These are phyloP conservation scores for Garra rufa DNA, from an alignment of 2,113 vertebrate species.

Conservation along the genomic window DNA sequence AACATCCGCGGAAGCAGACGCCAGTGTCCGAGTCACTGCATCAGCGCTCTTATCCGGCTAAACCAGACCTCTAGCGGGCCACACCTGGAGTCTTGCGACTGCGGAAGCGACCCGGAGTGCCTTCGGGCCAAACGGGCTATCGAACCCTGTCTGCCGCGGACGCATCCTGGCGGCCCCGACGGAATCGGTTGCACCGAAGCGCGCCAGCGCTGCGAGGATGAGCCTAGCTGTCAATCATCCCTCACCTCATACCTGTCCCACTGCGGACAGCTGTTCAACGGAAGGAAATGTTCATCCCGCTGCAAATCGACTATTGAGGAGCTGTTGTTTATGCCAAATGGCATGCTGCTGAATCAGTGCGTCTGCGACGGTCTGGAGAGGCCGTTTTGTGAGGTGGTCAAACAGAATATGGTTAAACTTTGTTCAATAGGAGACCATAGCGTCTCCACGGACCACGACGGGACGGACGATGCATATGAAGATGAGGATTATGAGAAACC, in stretches of 20 bases:
- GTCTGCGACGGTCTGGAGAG: constrained; percentile 81
- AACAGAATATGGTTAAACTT: constrained; percentile 81
- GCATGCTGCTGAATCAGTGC: constrained; percentile 76
- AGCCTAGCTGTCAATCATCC: constrained; percentile 71
- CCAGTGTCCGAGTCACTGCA: constrained; percentile 81
- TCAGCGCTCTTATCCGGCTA: constrained; percentile 76
- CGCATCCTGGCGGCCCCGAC: constrained; percentile 68
- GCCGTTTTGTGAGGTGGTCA: constrained; percentile 83
- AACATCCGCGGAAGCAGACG: constrained; percentile 68
- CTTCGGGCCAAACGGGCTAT: constrained; percentile 71
- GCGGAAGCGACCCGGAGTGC: constrained; percentile 73
- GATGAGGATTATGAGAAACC: constrained; percentile 74
- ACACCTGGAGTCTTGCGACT: constrained; percentile 79
- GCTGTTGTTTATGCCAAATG: constrained; percentile 77
- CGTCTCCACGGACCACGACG: constrained; percentile 64
- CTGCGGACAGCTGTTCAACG: constrained; percentile 84
- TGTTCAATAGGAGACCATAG: constrained; percentile 72
- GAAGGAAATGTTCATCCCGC: constrained; percentile 75
- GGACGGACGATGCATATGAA: constrained; percentile 70
- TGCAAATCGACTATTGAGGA: constrained; percentile 78
- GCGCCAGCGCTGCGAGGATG: constrained; percentile 78
- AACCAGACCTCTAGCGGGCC: constrained; percentile 77
- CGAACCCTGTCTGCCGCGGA: constrained; percentile 79
- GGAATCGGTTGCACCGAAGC: constrained; percentile 81
- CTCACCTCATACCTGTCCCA: constrained; percentile 76